Conservation (phyloP, 2,888 invertebrate species). For the Hybos culiciformis region DNA sequence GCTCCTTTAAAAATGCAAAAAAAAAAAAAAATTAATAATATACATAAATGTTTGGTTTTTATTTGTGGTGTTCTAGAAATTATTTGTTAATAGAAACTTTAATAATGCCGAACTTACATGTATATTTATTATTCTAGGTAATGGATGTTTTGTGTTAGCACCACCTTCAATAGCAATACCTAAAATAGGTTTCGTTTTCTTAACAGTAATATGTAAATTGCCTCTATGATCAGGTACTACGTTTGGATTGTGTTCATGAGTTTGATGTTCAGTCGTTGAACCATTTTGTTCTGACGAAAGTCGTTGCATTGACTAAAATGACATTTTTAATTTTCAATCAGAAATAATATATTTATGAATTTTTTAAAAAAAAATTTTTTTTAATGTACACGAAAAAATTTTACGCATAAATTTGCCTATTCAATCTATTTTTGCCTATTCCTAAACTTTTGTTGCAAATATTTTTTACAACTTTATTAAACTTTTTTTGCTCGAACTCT, state of each 20-base stretch:
- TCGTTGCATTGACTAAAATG: slow-evolving; percentile 63
- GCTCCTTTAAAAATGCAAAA: slow-evolving; percentile 51
- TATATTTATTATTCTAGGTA: slow-evolving; percentile 91
- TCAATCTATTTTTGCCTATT: no score
- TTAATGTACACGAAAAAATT: no score
- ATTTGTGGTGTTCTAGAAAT: not conserved
- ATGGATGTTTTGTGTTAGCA: slow-evolving; percentile 85
- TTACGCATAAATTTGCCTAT: no score
- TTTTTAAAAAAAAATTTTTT: no score
- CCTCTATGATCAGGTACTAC: slow-evolving; percentile 78
- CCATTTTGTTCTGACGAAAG: slow-evolving; percentile 46
- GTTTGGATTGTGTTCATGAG: slow-evolving; percentile 42
- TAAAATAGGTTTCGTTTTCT: slow-evolving; percentile 85
- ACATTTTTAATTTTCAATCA: no score
- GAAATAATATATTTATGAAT: no score
- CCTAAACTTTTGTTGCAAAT: no score
- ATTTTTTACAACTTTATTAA: no score
- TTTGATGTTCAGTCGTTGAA: slow-evolving; percentile 40
- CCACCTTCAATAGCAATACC: slow-evolving; percentile 97
- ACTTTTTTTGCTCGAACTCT: no score
- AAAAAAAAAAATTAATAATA: not conserved
- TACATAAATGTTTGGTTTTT: not conserved
- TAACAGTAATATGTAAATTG: slow-evolving; percentile 75
- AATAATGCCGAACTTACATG: slow-evolving; percentile 73
- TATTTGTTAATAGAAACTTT: no score